Evolutionary conservation across 2,797 vertebrate genomes (phyloP), one percentile per base, ranked within the genome.

Genomic region (Amniataba percoides): DNA sequence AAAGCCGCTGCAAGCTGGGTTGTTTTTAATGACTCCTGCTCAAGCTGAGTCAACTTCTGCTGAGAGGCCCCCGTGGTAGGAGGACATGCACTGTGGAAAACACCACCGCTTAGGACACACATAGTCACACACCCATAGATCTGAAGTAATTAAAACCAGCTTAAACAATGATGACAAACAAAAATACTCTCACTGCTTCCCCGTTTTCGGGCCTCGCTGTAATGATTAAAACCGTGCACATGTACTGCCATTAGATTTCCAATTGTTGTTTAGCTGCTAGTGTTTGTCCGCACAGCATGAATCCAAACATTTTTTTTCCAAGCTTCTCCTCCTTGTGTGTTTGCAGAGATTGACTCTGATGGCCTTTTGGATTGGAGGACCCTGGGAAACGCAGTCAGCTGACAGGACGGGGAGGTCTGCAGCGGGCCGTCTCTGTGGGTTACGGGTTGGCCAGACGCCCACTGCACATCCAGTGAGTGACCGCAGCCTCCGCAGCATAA

Each of bases 371-470:
- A 89, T 85, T 68, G 75, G 82, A 77, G 88, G 92, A 91, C 89
- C 94, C 90, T 94, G 94, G 93, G 94, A 95, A 96, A 93, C 76
- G 0, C 51, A 93, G 92, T 95, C 95, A 94, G 93, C 93, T 95
- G 94, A 95, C 90, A 87, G 77, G 92, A 93, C 88, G 85, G 81
- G 81, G 85, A 81, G 92, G 89, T 90, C 87, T 74, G 81, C 15
- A 80, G 79, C 80, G 43, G 72, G 42, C 85, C 1, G 83, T 92
- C 90, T 94, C 89, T 84, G 81, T 74, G 89, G 92, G 89, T 83
- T 82, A 86, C 60, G 63, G 73, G 48, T 90, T 95, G 94, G 94
- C 89, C 52, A 6, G 49, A 67, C 5, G 88, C 93, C 91, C 74
- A 85, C 74, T 56, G 80, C 87, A 88, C 88, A 84, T 88, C 81